Evolutionary conservation across 2,797 vertebrate genomes (phyloP).

Genomic region (Acanthis flammea): DNA sequence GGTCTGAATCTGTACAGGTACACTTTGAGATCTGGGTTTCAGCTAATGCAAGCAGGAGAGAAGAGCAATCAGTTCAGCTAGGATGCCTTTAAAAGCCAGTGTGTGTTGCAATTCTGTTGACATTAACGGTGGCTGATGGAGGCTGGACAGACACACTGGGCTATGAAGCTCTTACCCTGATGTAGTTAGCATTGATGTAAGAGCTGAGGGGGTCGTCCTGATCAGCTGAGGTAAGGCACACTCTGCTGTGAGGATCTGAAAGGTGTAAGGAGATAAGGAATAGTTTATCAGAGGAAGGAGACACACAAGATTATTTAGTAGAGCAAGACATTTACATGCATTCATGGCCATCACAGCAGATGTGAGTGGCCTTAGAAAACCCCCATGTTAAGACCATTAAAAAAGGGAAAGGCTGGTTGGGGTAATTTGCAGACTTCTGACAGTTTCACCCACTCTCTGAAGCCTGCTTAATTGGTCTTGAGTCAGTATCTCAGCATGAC

Average conservation of each 20-base stretch:
- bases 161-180: conserved; percentile 82
- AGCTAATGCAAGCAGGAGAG: conserved; percentile 1
- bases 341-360: background rate
- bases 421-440: background rate
- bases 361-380: background rate
- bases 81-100: background rate
- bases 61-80: background rate
- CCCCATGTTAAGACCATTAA: background rate
- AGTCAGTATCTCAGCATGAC: background rate
- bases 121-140: background rate
- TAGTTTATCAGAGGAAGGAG: background rate
- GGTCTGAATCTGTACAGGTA: background rate
- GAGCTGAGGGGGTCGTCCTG: conserved; percentile 92
- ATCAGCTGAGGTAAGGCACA: conserved; percentile 89
- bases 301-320: background rate
- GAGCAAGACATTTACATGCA: background rate
- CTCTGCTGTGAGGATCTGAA: conserved; percentile 97
- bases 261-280: conserved; percentile 16
- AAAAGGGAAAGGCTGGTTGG: background rate
- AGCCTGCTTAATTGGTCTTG: background rate
- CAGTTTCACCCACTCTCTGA: background rate
- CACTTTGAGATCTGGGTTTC: background rate
- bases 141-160: background rate
- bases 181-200: conserved; percentile 98
- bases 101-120: background rate